Base-by-base conservation (phyloP, 2,888 invertebrate genomes). In the Mamestra brassicae region DNA sequence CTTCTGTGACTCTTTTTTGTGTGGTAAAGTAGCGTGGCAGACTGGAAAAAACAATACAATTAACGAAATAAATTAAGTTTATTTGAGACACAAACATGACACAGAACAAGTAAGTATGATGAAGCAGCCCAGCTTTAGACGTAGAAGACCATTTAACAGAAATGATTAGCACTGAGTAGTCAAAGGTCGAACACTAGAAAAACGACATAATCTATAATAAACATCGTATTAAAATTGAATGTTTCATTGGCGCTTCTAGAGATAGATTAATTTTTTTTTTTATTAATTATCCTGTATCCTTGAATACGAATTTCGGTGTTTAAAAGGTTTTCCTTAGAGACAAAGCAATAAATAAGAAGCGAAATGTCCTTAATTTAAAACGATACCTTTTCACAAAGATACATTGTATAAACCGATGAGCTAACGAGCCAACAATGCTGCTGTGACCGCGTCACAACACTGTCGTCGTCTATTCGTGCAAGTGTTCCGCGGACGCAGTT, bases 401-500 rank as follows among this genome's bases (percentile, higher is more conserved):
- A 36, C 63, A 36, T 64, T 4, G 6, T 34, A 11, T 1, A 11
- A 47, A 1, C 13, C 10, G n/a, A 52, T 65, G 52, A 76, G 26
- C 5, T 36, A 61, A 36, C 54, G 26, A 26, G 26, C 26, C 26
- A 26, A 26, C 26, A 26, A 26, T 26, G 26, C 26, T 26, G 1
- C 26, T 26, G 26, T 26, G 26, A 26, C 26, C 26, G 26, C 26
- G 34, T 60, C 36, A 54, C 47, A 34, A n/a, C 34, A 71, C 50
- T 26, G 34, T 13, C 58, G 36, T 34, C 45, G 36, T 26, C 26
- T 26, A 8, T 34, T 34, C 52, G n/a, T 60, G 4, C 54, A 42
- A 74, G 63, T 60, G 57, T 34, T 66, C 52, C n/a, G 74, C 47
- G 54, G 38, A 54, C 38, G n/a, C 47, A 50, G 79, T 79, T 58